phyloP scores from a whole-genome alignment of 2,888 invertebrate species.

The Pasiphila rectangulata region DNA sequence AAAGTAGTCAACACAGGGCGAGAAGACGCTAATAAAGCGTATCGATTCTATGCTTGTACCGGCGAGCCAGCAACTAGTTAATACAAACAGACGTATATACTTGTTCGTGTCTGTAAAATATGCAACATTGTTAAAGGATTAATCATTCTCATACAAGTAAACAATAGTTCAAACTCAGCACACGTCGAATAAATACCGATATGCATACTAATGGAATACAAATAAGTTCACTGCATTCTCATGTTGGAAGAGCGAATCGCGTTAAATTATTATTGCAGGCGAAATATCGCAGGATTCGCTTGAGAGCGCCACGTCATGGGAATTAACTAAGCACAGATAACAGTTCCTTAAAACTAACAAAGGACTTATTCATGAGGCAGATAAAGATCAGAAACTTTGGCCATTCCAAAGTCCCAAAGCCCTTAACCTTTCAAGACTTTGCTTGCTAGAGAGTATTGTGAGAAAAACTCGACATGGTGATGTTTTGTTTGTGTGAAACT shows the following conservation, averaged over 20 bases:
- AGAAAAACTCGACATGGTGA: neutral
- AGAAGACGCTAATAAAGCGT: no score
- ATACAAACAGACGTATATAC: neutral
- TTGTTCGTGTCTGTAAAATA: no score
- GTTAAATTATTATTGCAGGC: neutral
- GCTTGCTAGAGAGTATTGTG: no score
- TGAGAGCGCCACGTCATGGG: neutral
- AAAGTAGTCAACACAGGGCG: no score
- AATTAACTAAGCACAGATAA: neutral
- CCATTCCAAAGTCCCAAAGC: neutral
- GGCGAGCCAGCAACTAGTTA: no score
- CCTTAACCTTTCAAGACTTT: no score
- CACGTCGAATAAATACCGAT: neutral
- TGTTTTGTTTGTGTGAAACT: neutral
- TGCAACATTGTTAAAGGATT: neutral
- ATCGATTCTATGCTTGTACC: no score
- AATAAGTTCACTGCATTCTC: neutral
- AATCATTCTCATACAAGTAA: constrained; percentile 1
- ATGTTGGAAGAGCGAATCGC: neutral
- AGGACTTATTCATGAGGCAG: neutral
- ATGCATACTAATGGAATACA: neutral
- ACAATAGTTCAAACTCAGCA: neutral
- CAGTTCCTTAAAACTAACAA: neutral
- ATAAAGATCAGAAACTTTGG: neutral
- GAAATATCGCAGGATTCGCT: no score